Base-by-base conservation (phyloP, 2,888 invertebrate genomes). In the Euspilapteryx auroguttella region DNA sequence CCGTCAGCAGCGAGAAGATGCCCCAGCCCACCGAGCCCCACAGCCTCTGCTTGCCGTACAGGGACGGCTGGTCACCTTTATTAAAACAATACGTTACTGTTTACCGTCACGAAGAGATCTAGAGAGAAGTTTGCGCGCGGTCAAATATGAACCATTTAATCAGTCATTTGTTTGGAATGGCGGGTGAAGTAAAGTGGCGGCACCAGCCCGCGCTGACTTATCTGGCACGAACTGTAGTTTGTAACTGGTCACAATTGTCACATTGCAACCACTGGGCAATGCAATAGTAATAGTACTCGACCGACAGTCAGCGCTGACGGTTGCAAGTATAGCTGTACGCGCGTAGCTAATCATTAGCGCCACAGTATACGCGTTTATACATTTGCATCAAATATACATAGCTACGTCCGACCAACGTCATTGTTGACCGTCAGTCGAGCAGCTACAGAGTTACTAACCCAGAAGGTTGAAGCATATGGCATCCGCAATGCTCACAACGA, bases 21-120 rank as follows among this genome's bases (percentile, higher is more conserved):
- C 93, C 94, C 84, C 89, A 92, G 0, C 93, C 94, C 2, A 94
- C 73, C 0, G 94, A 87, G 0, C 95, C 94, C 84, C 88, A 95
- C 34, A 93, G 68, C 24, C 93, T 79, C 53, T 95, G 94, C 39
- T 85, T 82, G 0, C 95, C 95, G 55, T 91, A 95, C 14, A 81
- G 75, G 25, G 85, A 80, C n/a, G 84, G 81, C 29, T 82, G 79
- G 3, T 85, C 81, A 25, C 86, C 88, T 88, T 51, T 4, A 66
- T 53, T 27, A 14, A 12, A 12, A 14, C 32, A 12, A 24, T 5
- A 14, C 13, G 11, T 4, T 22, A n/a, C 5, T n/a, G n/a, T n/a
- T n/a, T 17, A 17, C 8, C 17, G 8, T 17, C 8, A 17, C 8
- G 8, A 17, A 5, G 17, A 5, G 5, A 5, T 6, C 17, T 17